Evolutionary conservation across 2,113 vertebrate species (phyloP).

Genomic region (Gadus chalcogrammus): DNA sequence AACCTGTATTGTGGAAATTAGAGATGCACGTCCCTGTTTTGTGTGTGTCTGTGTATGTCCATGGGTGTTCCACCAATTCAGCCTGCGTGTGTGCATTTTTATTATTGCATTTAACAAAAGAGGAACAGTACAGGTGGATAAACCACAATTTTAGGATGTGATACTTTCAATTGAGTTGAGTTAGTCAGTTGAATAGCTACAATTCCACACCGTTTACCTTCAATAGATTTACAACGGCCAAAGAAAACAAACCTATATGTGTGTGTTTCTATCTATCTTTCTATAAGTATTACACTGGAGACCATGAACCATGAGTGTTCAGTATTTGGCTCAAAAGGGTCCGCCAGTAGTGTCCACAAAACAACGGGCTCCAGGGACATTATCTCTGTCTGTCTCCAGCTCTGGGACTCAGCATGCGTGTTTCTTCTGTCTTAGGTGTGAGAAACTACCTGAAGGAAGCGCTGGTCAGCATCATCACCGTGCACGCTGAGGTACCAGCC

Average conservation of each 20-base stretch:
- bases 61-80: background rate
- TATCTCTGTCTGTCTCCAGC: conserved; percentile 13
- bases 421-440: conserved; percentile 75
- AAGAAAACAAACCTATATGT: too few species aligned
- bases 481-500: conserved; percentile 90
- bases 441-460: conserved; percentile 98
- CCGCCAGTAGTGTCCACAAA: too few species aligned
- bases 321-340: too few species aligned
- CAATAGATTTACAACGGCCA: too few species aligned
- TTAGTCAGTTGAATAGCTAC: too few species aligned
- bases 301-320: background rate
- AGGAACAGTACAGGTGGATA: conserved; percentile 71
- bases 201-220: too few species aligned
- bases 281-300: conserved; percentile 43
- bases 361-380: background rate
- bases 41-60: conserved; percentile 8
- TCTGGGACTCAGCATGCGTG: background rate
- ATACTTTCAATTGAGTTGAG: conserved; percentile 55
- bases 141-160: conserved; percentile 70
- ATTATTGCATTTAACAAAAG: conserved; percentile 58
- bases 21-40: too few species aligned
- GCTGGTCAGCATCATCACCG: conserved; percentile 90
- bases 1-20: background rate
- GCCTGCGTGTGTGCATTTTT: background rate
- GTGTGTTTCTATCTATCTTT: conserved; percentile 22